Conservation (phyloP, 2,113 vertebrate genomes). For the Diadophis punctatus region DNA sequence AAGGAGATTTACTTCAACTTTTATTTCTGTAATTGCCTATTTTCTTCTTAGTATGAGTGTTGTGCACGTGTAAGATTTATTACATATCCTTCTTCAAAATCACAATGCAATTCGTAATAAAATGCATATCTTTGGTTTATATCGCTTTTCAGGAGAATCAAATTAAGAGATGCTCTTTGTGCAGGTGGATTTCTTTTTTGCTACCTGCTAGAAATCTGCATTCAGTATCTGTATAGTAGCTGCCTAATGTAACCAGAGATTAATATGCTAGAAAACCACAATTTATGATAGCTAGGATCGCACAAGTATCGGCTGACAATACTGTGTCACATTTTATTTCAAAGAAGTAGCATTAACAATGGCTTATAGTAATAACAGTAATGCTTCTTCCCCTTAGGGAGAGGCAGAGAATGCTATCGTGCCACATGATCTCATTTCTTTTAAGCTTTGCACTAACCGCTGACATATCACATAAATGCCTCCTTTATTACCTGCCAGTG, state of each 20-base stretch:
- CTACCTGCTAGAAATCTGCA: not conserved
- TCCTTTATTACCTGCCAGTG: constrained; percentile 88
- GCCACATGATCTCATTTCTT: constrained; percentile 85
- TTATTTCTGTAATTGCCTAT: not conserved
- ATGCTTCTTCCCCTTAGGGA: constrained; percentile 76
- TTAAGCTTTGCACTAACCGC: constrained; percentile 80
- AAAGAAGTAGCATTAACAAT: constrained; percentile 78
- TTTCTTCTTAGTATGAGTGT: not conserved
- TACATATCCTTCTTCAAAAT: not conserved
- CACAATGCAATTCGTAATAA: not conserved
- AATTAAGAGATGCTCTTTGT: not conserved
- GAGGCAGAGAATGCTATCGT: constrained; percentile 77
- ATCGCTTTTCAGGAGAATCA: not conserved
- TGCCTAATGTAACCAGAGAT: constrained; percentile 75
- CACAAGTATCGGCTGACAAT: constrained; percentile 94
- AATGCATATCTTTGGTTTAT: not conserved
- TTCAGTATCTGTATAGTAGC: constrained; percentile 45
- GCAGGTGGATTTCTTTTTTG: accelerated
- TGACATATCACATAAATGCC: constrained; percentile 86
- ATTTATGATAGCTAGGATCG: constrained; percentile 77
- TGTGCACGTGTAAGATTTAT: not conserved
- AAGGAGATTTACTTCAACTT: not conserved
- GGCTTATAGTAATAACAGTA: constrained; percentile 84
- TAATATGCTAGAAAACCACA: constrained; percentile 56
- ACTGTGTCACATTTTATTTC: constrained; percentile 80